Evolutionary conservation across 1,140 invertebrate genomes (phyloP).

Genomic region (Hypsibius dujardini): DNA sequence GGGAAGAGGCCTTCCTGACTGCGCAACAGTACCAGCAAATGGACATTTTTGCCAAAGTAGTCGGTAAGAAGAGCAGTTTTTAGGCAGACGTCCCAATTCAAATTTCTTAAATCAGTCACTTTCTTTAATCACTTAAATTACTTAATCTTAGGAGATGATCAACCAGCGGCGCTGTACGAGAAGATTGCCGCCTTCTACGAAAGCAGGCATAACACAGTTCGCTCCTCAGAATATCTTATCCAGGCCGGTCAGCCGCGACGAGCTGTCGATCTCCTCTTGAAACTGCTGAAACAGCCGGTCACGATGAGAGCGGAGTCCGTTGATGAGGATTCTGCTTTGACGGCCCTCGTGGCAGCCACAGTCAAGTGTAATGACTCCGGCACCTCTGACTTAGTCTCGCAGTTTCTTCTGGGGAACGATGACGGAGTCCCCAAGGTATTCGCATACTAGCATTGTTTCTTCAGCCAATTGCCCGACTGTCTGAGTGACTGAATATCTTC

Average conservation of each 20-base stretch:
- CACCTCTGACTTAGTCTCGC: neutral
- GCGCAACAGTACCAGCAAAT: conserved; percentile 76
- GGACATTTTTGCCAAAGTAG: conserved; percentile 74
- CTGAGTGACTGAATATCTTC: no score
- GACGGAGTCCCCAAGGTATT: neutral
- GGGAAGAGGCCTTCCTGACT: conserved; percentile 67
- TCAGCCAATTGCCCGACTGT: no score
- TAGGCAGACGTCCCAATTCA: no score
- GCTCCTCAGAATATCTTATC: conserved; percentile 85
- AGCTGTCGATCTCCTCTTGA: conserved; percentile 33
- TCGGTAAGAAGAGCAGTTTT: conserved; percentile 43
- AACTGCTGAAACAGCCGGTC: neutral
- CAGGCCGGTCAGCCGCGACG: conserved; percentile 64
- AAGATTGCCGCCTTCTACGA: conserved; percentile 80
- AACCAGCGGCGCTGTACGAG: conserved; percentile 58
- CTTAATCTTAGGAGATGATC: conserved; percentile 30
- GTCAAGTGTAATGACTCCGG: conserved; percentile 17
- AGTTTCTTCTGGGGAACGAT: conserved; percentile 5
- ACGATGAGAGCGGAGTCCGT: neutral
- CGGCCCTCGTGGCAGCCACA: neutral
- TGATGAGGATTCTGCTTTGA: neutral
- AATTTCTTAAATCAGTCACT: no score
- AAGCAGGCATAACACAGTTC: conserved; percentile 61
- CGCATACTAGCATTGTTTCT: no score
- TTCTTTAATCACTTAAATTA: no score